A percentile compares a stretch with the other conserved stretches of the same genome.
These are phyloP conservation scores for Lampris megalopsis DNA, from an alignment of 2,113 vertebrate genomes.

Conservation along the genomic window DNA sequence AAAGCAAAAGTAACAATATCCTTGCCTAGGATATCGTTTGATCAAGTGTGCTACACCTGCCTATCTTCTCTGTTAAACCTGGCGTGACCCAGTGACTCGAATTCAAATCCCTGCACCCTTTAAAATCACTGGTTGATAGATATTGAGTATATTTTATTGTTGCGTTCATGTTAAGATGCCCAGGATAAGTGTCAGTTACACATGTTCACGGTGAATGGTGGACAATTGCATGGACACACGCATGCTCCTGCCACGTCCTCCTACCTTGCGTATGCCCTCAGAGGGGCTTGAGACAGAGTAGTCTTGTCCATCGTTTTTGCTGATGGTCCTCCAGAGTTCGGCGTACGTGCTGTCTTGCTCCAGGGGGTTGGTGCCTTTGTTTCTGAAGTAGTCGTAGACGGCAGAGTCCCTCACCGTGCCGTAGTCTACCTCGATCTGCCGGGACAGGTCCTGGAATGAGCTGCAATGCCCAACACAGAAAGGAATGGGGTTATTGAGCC, in stretches of 20 bases:
- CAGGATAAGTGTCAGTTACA: too few species aligned
- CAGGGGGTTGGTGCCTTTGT: constrained; percentile 96
- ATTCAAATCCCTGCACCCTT: too few species aligned
- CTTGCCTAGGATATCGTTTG: too few species aligned
- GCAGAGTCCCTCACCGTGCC: constrained; percentile 96
- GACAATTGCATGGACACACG: not conserved
- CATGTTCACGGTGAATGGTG: too few species aligned
- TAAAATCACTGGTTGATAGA: too few species aligned
- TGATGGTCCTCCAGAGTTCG: constrained; percentile 96
- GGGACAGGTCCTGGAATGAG: constrained; percentile 94
- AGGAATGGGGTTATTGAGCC: too few species aligned
- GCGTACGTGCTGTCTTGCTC: constrained; percentile 97
- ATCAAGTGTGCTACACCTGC: too few species aligned
- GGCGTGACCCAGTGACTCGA: too few species aligned
- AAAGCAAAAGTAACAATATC: too few species aligned
- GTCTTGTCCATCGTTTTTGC: constrained; percentile 91
- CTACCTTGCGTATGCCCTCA: constrained; percentile 96
- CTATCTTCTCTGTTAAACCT: too few species aligned
- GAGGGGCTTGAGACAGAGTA: constrained; percentile 92
- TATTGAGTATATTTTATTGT: too few species aligned
- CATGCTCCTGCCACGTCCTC: not conserved
- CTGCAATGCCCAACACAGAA: constrained; percentile 68
- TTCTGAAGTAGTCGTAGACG: constrained; percentile 96
- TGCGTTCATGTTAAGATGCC: too few species aligned
- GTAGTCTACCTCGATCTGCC: constrained; percentile 93